Percentiles rank a stretch among this genome's conserved stretches.
Conservation (phyloP, 2,888 invertebrate species). For the Sericinus montela region DNA sequence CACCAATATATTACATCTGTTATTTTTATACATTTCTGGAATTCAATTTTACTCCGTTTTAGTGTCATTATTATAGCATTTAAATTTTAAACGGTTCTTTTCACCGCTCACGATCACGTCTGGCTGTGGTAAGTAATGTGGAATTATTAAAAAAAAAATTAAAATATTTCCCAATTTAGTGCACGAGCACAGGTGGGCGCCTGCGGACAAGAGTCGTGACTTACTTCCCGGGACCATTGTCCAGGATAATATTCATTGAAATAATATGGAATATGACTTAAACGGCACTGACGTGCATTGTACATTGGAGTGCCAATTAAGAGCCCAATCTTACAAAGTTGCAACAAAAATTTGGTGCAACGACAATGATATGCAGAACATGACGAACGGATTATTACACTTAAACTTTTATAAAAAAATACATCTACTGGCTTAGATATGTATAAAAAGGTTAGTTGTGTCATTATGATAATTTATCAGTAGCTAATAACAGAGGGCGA, state of each 20-base stretch:
- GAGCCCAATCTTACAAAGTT: slow-evolving; percentile 29
- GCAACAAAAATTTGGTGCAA: slow-evolving; percentile 1
- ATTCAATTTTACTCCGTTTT: slow-evolving; percentile 6
- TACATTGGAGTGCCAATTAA: slow-evolving; percentile 53
- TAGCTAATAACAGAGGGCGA: too few species aligned
- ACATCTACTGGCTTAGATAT: too few species aligned
- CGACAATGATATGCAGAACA: neutral
- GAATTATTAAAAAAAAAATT: slow-evolving; percentile 52
- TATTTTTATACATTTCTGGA: neutral
- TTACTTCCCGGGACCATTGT: slow-evolving; percentile 52
- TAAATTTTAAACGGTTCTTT: slow-evolving; percentile 31
- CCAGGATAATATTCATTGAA: slow-evolving; percentile 43
- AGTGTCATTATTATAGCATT: slow-evolving; percentile 15
- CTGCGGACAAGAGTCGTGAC: slow-evolving; percentile 65
- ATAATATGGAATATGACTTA: slow-evolving; percentile 46
- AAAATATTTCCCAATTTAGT: slow-evolving; percentile 50
- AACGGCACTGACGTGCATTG: slow-evolving; percentile 44
- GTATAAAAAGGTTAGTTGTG: too few species aligned
- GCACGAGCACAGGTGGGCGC: slow-evolving; percentile 66
- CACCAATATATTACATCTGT: neutral
- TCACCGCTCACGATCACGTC: slow-evolving; percentile 45
- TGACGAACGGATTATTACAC: neutral
- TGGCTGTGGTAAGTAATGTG: slow-evolving; percentile 43
- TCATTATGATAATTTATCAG: too few species aligned
- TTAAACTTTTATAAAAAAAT: neutral